Percentiles rank a stretch among this genome's conserved stretches.
These are phyloP conservation scores for Poecilus cupreus DNA, from an alignment of 2,888 invertebrate species.

Conservation along the genomic window DNA sequence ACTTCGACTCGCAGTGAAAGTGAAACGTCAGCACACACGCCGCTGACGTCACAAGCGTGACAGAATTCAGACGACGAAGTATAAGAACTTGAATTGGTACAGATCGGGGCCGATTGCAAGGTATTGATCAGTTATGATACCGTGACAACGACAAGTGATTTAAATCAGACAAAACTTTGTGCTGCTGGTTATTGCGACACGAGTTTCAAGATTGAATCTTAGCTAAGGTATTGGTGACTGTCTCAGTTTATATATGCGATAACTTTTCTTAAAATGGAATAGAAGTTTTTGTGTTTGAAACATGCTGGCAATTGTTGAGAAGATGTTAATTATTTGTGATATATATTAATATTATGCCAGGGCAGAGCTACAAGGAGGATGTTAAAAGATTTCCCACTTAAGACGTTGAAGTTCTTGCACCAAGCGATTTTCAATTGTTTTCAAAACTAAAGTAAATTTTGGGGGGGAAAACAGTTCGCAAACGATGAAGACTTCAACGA, in stretches of 20 bases:
- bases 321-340: no score
- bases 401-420: no score
- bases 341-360: no score
- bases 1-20: slow-evolving; percentile 32
- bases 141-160: slow-evolving; percentile 10
- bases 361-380: no score
- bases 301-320: no score
- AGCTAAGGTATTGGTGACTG: neutral
- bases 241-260: neutral
- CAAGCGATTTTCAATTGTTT: no score
- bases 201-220: neutral
- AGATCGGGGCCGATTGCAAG: neutral
- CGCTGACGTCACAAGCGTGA: slow-evolving; percentile 36
- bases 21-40: slow-evolving; percentile 35
- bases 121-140: slow-evolving; percentile 8
- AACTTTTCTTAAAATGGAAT: no score
- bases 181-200: neutral
- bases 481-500: no score
- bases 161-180: slow-evolving; percentile 4
- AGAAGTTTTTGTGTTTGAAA: no score
- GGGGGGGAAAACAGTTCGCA: no score
- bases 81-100: slow-evolving; percentile 13
- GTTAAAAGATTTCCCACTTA: no score
- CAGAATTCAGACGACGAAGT: neutral
- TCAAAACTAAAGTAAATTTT: no score